These are phyloP conservation scores for Channa argus DNA, from an alignment of 2,113 vertebrate genomes.

Conservation along the genomic window DNA sequence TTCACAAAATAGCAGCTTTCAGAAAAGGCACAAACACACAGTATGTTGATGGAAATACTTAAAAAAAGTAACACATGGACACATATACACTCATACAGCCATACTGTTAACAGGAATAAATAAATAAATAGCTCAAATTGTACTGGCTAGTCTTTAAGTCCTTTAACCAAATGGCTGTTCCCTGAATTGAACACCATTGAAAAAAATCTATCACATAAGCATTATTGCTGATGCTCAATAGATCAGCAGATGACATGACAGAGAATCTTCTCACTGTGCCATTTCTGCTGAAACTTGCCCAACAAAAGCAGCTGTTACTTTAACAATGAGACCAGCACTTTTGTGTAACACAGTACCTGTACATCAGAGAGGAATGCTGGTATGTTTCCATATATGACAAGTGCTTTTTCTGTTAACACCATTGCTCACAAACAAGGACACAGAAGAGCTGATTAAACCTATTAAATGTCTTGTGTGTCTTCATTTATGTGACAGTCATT, in stretches of 20 bases:
- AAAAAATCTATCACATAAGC: background rate
- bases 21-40: constrained; percentile 45
- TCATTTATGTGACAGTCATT: background rate
- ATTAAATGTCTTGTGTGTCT: background rate
- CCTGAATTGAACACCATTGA: constrained; percentile 41
- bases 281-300: constrained; percentile 1
- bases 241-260: background rate
- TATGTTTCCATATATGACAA: background rate
- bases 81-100: background rate
- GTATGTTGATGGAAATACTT: background rate
- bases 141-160: constrained; percentile 41
- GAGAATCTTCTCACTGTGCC: background rate
- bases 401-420: background rate
- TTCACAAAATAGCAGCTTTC: constrained; percentile 42
- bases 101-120: constrained; percentile 56
- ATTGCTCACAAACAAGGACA: background rate
- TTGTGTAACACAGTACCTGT: background rate
- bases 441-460: background rate
- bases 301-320: constrained; percentile 12
- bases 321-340: background rate
- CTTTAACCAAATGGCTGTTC: constrained; percentile 24
- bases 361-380: too few relatives aligned
- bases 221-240: background rate
- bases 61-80: background rate
- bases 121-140: constrained; percentile 73